Conservation (phyloP, 2,113 vertebrate genomes). For the Phylloscopus trochilus region DNA sequence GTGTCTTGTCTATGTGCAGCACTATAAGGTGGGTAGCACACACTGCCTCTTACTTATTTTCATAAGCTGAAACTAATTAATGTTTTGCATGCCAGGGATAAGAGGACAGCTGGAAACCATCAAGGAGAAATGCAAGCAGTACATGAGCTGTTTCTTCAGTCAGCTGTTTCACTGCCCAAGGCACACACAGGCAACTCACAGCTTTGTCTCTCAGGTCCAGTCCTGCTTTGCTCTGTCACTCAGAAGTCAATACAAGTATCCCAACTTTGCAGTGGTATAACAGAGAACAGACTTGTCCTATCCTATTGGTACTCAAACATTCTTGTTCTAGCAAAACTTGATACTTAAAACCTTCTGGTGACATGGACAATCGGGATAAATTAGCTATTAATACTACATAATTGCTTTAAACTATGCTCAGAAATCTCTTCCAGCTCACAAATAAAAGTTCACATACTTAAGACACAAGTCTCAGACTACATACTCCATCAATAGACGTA, state of each 20-base stretch:
- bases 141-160: conserved; percentile 30
- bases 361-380: neutral
- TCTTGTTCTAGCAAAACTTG: neutral
- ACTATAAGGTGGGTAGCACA: conserved; percentile 5
- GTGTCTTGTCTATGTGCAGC: neutral
- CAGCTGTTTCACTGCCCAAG: conserved; percentile 8
- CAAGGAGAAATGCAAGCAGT: conserved; percentile 15
- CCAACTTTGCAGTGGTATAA: neutral
- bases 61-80: conserved; percentile 18
- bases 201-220: neutral
- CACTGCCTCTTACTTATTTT: neutral
- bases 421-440: neutral
- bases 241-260: neutral
- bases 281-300: neutral
- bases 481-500: neutral
- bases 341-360: neutral
- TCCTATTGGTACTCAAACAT: neutral
- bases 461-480: neutral
- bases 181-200: neutral
- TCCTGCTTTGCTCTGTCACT: neutral
- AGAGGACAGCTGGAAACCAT: conserved; percentile 47
- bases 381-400: conserved; percentile 1
- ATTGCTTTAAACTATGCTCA: neutral
- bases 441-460: neutral
- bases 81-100: neutral